Percentiles rank a stretch among this genome's conserved stretches.
phyloP scores from a whole-genome alignment of 2,113 vertebrate genomes.

The Tachycineta bicolor region DNA sequence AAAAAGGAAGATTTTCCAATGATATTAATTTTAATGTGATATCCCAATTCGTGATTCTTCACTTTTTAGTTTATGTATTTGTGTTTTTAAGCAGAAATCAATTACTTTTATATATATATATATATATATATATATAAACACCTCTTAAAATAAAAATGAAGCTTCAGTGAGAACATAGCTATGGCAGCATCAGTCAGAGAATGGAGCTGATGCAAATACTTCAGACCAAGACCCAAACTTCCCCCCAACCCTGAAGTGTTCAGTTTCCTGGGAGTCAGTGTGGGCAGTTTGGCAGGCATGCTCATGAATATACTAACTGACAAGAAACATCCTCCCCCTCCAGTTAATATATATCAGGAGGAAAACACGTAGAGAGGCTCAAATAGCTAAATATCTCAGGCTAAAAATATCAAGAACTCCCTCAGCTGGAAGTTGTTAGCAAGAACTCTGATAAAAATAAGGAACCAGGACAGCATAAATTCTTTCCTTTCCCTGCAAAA shows the following conservation, averaged over 20 bases:
- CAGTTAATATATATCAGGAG: not conserved
- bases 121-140: not conserved
- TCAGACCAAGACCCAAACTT: not conserved
- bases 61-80: not conserved
- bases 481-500: slow-evolving; percentile 38
- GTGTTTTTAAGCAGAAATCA: not conserved
- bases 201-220: not conserved
- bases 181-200: not conserved
- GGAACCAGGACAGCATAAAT: slow-evolving; percentile 37
- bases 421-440: slow-evolving; percentile 58
- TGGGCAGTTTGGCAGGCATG: not conserved
- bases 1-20: not conserved
- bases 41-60: not conserved
- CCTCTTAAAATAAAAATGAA: not conserved
- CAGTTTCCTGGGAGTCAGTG: not conserved
- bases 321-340: not conserved
- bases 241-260: not conserved
- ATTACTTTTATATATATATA: too few relatives aligned
- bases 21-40: not conserved
- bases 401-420: slow-evolving; percentile 61
- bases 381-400: slow-evolving; percentile 23
- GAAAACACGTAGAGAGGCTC: slow-evolving; percentile 20
- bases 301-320: slow-evolving; percentile 1
- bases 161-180: not conserved
- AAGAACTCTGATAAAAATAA: slow-evolving; percentile 48